Conservation (phyloP, 2,113 vertebrate species). For the Apistogramma diplotaenia region DNA sequence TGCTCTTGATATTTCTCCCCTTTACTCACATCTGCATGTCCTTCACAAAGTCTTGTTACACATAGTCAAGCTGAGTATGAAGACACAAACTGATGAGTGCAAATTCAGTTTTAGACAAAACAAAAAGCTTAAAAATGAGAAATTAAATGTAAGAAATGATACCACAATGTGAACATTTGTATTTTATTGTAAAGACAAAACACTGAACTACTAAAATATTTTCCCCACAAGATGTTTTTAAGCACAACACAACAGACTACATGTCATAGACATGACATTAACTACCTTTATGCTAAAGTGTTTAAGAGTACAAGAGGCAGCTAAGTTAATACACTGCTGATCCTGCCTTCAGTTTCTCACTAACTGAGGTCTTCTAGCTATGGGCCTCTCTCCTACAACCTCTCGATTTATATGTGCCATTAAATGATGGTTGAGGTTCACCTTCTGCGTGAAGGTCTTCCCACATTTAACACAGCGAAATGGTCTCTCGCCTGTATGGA, state of each 20-base stretch:
- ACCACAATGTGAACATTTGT: constrained; percentile 1
- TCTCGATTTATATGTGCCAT: constrained; percentile 47
- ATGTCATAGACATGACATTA: neutral
- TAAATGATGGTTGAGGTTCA: constrained; percentile 69
- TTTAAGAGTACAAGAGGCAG: neutral
- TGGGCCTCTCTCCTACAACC: neutral
- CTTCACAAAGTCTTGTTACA: neutral
- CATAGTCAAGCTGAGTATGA: neutral
- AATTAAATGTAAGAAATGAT: constrained; percentile 5
- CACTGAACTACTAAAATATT: neutral
- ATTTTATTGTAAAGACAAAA: constrained; percentile 33
- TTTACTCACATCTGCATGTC: neutral
- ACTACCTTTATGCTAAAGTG: neutral
- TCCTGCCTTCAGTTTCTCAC: neutral
- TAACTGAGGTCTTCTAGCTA: neutral
- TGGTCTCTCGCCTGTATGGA: constrained; percentile 70
- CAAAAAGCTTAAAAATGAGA: neutral
- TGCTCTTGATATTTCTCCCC: neutral
- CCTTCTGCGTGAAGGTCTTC: constrained; percentile 66
- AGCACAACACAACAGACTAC: neutral
- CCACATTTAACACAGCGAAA: constrained; percentile 66
- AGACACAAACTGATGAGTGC: neutral
- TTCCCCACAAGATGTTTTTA: neutral
- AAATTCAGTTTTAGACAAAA: neutral
- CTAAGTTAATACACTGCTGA: neutral